Conservation (phyloP, 2,113 vertebrate genomes). For the Antigone vipio region DNA sequence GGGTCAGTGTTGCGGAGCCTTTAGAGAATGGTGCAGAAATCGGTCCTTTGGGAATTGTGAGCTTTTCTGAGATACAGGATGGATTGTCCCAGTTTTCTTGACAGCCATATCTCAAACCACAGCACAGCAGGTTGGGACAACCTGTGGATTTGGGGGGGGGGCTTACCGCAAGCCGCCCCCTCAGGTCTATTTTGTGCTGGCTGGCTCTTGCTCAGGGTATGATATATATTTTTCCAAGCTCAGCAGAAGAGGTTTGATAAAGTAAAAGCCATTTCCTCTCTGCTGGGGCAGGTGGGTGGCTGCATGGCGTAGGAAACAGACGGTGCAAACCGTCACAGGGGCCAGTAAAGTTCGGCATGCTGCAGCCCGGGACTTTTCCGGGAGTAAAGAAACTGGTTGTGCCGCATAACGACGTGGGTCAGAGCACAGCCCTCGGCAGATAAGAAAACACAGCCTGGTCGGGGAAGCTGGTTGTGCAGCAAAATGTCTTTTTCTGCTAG, state of each 20-base stretch:
- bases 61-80: neutral
- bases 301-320: neutral
- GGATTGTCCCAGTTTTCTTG: neutral
- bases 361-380: neutral
- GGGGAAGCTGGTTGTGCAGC: neutral
- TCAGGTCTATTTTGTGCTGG: neutral
- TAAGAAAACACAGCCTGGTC: neutral
- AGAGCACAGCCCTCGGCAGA: neutral
- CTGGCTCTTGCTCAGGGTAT: neutral
- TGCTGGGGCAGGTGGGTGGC: neutral
- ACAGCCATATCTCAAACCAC: neutral
- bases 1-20: neutral
- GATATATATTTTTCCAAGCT: accelerated
- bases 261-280: neutral
- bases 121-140: neutral
- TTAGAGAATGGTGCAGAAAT: neutral
- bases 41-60: neutral
- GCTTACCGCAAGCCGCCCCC: accelerated
- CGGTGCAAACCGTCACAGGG: accelerated
- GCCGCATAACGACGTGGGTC: neutral
- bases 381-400: neutral
- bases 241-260: neutral
- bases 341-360: accelerated
- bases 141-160: neutral
- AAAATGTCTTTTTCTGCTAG: too few species aligned